A percentile compares a stretch with the other conserved stretches of the same genome.
phyloP scores from a whole-genome alignment of 2,113 vertebrate genomes.

The Coreoperca whiteheadi region DNA sequence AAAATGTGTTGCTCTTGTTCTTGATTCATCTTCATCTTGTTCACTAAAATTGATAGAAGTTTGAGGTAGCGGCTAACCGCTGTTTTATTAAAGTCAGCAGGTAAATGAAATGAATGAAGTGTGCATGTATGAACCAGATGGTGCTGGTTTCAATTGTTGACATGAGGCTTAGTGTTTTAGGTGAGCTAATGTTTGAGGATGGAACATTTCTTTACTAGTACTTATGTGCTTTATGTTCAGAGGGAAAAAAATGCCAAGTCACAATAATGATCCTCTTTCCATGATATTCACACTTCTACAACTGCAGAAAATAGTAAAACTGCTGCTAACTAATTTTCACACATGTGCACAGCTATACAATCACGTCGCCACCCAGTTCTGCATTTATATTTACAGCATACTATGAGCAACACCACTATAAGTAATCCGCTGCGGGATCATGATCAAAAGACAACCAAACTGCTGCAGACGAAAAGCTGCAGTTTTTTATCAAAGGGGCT shows the following conservation, averaged over 20 bases:
- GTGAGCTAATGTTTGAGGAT: no score
- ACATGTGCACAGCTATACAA: no score
- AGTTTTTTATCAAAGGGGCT: conserved; percentile 24
- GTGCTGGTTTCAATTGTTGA: conserved; percentile 42
- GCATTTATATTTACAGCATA: no score
- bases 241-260: no score
- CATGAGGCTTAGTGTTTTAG: neutral
- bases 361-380: no score
- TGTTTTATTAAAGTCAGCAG: neutral
- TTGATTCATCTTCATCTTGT: neutral
- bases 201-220: no score
- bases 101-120: neutral
- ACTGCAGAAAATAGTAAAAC: no score
- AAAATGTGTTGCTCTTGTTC: no score
- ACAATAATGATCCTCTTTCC: no score
- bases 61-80: neutral
- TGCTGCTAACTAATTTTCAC: no score
- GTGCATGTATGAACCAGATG: conserved; percentile 44
- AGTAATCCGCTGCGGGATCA: conserved; percentile 34
- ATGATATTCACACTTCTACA: no score
- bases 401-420: conserved; percentile 16
- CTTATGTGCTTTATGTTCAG: no score
- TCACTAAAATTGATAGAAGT: neutral
- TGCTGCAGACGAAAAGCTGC: conserved; percentile 13
- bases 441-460: conserved; percentile 52